Evolutionary conservation across 2,113 vertebrate genomes (phyloP).

Genomic region (Calonectris borealis): DNA sequence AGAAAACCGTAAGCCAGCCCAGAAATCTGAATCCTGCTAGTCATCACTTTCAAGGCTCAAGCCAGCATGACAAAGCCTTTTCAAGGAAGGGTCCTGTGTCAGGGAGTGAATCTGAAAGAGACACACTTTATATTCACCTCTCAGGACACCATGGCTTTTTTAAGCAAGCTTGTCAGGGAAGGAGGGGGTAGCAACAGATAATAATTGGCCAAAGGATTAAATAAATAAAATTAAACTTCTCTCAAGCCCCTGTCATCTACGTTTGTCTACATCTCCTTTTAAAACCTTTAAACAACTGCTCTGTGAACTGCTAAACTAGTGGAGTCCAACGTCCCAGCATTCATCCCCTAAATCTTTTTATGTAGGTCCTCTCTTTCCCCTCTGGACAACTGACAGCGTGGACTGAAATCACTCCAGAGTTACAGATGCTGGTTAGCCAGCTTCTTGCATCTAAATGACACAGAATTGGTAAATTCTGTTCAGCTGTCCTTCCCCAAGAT

Average conservation of each 20-base stretch:
- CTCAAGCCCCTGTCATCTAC: not conserved
- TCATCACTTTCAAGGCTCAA: slow-evolving; percentile 45
- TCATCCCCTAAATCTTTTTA: not conserved
- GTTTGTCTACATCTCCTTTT: not conserved
- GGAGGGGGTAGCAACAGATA: not conserved
- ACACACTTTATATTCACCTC: not conserved
- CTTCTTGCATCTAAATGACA: not conserved
- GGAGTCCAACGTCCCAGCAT: fast-evolving
- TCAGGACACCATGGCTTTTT: not conserved
- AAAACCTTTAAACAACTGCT: not conserved
- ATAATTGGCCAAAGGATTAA: not conserved
- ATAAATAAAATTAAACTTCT: not conserved
- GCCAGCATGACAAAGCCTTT: slow-evolving; percentile 56
- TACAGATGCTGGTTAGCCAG: not conserved
- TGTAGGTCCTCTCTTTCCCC: not conserved
- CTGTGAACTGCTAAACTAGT: not conserved
- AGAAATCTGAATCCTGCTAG: slow-evolving; percentile 40
- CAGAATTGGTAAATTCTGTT: not conserved
- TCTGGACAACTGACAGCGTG: not conserved
- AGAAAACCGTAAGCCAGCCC: not conserved
- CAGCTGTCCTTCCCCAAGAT: not conserved
- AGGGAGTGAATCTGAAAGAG: not conserved
- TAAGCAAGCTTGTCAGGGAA: not conserved
- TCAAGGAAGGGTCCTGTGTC: not conserved
- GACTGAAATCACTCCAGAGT: not conserved